Percentiles rank a stretch among this genome's conserved stretches.
These are phyloP conservation scores for Otis tarda DNA, from an alignment of 2,113 vertebrate genomes.

Conservation along the genomic window DNA sequence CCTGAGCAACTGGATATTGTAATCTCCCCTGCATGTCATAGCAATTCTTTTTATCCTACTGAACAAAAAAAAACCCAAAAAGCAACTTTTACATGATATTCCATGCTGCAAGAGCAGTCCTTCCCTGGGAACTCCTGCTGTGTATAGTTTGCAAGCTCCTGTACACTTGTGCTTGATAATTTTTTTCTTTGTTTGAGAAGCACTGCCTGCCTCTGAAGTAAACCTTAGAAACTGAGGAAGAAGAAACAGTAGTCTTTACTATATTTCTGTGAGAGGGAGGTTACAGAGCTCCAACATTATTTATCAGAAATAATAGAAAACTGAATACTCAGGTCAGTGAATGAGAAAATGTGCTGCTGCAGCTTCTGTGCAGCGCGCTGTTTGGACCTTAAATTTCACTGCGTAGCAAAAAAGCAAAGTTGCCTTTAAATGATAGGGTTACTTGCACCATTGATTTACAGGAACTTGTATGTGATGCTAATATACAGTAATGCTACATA, in stretches of 20 bases:
- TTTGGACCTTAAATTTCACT: background rate
- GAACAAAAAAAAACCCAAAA: background rate
- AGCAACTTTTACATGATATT: background rate
- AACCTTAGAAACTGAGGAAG: background rate
- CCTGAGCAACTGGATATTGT: background rate
- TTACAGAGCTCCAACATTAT: background rate
- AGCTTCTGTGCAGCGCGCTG: background rate
- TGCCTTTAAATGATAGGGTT: background rate
- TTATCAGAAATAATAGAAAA: background rate
- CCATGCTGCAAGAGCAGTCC: background rate
- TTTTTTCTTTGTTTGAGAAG: background rate
- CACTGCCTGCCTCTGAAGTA: background rate
- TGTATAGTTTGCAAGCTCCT: background rate
- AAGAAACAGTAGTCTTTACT: background rate
- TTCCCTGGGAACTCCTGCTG: background rate
- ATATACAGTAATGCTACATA: background rate
- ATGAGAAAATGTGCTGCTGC: background rate
- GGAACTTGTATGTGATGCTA: background rate
- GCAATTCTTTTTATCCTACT: background rate
- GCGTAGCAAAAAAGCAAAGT: background rate
- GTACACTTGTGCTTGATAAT: background rate
- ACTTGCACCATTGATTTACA: background rate
- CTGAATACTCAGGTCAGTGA: background rate
- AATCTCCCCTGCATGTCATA: background rate
- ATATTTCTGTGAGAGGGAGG: background rate